Evolutionary conservation across 2,113 vertebrate genomes (phyloP).

Genomic region (Rattus norvegicus): DNA sequence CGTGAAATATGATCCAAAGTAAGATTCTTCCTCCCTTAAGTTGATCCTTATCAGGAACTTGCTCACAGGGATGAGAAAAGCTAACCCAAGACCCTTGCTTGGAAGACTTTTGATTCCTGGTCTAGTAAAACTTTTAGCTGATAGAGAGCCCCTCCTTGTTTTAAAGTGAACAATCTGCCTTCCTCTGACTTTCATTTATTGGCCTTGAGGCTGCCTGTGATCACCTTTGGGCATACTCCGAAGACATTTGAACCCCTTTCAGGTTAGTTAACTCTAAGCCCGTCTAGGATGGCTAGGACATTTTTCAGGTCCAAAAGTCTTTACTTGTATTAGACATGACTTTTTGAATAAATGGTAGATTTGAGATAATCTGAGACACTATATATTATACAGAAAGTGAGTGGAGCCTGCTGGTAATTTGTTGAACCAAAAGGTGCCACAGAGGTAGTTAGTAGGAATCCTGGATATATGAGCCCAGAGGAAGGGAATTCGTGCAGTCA

Average conservation of each 20-base stretch:
- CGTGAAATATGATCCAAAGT: background rate
- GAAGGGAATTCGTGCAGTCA: background rate
- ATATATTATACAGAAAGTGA: background rate
- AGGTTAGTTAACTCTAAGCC: conserved; percentile 26
- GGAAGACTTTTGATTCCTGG: background rate
- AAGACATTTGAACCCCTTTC: background rate
- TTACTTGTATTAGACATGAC: background rate
- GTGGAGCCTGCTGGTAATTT: conserved; percentile 1
- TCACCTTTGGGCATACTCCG: background rate
- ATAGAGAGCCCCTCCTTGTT: background rate
- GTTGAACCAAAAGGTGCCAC: background rate
- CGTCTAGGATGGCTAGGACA: background rate
- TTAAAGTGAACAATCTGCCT: background rate
- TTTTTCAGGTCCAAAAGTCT: background rate
- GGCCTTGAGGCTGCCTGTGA: background rate
- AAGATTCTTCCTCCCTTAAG: background rate
- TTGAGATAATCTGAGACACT: background rate
- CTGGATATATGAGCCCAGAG: background rate
- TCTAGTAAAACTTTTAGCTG: background rate
- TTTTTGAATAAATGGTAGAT: conserved; percentile 40
- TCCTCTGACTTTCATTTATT: background rate
- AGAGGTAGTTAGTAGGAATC: background rate
- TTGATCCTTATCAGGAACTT: background rate
- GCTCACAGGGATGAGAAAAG: background rate
- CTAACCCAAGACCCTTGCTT: background rate